phyloP scores from a whole-genome alignment of 2,797 vertebrate species.

The Pyrocephalus nanus region DNA sequence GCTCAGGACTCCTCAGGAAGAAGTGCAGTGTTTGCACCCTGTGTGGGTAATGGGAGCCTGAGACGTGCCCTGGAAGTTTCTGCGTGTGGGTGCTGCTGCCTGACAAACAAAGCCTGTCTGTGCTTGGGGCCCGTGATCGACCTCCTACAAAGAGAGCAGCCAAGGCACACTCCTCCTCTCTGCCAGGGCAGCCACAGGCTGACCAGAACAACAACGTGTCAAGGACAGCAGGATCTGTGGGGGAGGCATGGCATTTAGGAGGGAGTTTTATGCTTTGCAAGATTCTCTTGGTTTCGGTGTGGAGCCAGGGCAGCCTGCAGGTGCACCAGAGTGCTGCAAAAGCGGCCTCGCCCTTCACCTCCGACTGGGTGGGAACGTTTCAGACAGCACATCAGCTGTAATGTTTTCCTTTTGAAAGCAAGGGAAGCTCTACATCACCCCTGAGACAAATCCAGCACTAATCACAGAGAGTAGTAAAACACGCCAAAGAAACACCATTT shows the following conservation, averaged over 20 bases:
- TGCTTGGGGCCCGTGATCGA: background rate
- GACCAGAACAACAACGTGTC: background rate
- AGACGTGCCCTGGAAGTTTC: rapidly evolving
- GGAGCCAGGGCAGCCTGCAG: rapidly evolving
- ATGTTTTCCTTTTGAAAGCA: background rate
- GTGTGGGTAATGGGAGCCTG: background rate
- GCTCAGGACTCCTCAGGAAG: background rate
- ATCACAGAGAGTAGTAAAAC: background rate
- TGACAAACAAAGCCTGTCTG: background rate
- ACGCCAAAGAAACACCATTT: background rate
- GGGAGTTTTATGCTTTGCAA: background rate
- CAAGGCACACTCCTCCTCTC: background rate
- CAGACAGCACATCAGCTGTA: background rate
- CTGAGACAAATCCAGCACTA: background rate
- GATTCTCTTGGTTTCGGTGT: rapidly evolving
- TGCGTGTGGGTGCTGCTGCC: background rate
- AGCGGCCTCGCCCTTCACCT: background rate
- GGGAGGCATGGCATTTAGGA: background rate
- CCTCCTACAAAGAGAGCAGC: background rate
- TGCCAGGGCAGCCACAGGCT: background rate
- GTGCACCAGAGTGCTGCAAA: background rate
- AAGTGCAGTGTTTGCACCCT: background rate
- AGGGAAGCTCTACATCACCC: background rate
- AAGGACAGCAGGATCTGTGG: background rate
- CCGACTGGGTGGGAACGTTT: background rate